Base-by-base conservation (phyloP, 2,888 invertebrate species). In the Deilephila elpenor region DNA sequence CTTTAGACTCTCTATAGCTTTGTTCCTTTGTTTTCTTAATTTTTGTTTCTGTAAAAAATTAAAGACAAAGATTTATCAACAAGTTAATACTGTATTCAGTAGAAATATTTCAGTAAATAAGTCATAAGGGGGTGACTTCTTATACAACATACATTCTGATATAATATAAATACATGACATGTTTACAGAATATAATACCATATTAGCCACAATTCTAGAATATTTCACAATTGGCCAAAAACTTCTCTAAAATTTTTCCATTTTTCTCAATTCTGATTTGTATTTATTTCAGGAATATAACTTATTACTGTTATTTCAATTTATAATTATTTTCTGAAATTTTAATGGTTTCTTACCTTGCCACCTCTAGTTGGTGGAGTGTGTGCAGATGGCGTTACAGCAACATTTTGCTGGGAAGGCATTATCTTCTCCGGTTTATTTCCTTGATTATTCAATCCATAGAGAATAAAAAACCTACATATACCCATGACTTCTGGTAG, bases 321-420 rank as follows among this genome's bases (percentile, higher is more conserved):
- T 8, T 59, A 1, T 25, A 14, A 4, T 60, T 20, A 8, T 60
- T 14, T 60, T 8, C 17, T 19, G 7, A 56, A n/a, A 56, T 14
- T 8, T 34, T 4, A 11, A 11, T 5, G 2, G 17, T 44, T 25
- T 20, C 0, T 80, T 88, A 96, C 95, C 91, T 96, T 96, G 79
- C 96, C 96, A n/a, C 96, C 96, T 82, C 89, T 93, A 61, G 78
- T 74, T 29, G 86, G 80, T 74, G 93, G 93, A 76, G 91, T 93
- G 73, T 78, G 80, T 70, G 88, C 82, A 0, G 93, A 88, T 20
- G 93, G 89, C 76, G 95, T 94, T 76, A 96, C 95, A 17, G 95
- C 95, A 59, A 96, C 86, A 29, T 95, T 95, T 78, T 96, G 95
- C 78, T 96, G 96, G 0, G 96, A 95, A 0, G 96, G 96, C 86